Conservation (phyloP, 2,888 invertebrate genomes). For the Bimastos eiseni region DNA sequence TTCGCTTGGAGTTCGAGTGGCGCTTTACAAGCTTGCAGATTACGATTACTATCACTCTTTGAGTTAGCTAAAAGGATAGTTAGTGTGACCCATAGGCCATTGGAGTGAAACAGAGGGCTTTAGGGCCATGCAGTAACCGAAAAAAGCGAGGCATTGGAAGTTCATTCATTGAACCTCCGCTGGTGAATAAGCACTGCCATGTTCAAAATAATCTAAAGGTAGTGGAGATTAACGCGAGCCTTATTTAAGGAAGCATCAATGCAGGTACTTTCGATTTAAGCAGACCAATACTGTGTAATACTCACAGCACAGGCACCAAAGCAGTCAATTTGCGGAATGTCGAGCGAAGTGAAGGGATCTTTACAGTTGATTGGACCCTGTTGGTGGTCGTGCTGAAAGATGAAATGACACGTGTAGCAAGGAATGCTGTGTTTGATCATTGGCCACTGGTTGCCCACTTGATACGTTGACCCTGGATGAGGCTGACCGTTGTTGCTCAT, state of each 20-base stretch:
- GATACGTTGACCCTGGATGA: not conserved
- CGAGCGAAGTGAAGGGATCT: constrained; percentile 22
- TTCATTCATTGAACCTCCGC: too few relatives aligned
- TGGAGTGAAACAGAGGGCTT: too few relatives aligned
- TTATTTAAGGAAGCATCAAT: not conserved
- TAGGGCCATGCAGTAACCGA: too few relatives aligned
- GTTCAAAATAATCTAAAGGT: too few relatives aligned
- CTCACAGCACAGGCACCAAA: constrained; percentile 9
- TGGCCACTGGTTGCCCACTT: not conserved
- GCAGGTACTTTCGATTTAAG: not conserved
- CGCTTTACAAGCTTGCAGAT: too few relatives aligned
- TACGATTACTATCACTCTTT: too few relatives aligned
- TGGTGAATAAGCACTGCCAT: too few relatives aligned
- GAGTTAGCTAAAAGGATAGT: too few relatives aligned
- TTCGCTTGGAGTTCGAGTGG: too few relatives aligned
- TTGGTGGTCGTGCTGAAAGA: constrained; percentile 9
- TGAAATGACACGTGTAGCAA: constrained; percentile 25
- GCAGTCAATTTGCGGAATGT: constrained; percentile 18
- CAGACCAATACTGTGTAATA: not conserved
- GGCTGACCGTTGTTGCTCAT: not conserved
- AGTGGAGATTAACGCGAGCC: not conserved
- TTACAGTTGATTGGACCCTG: constrained; percentile 24
- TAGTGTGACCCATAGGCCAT: too few relatives aligned
- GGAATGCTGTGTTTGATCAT: constrained; percentile 3
- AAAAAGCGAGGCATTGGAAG: too few relatives aligned